Evolutionary conservation across 1,140 invertebrate genomes (phyloP), one percentile per base, ranked within the genome.

Genomic region (Pseudomyrmex dendroicus): DNA sequence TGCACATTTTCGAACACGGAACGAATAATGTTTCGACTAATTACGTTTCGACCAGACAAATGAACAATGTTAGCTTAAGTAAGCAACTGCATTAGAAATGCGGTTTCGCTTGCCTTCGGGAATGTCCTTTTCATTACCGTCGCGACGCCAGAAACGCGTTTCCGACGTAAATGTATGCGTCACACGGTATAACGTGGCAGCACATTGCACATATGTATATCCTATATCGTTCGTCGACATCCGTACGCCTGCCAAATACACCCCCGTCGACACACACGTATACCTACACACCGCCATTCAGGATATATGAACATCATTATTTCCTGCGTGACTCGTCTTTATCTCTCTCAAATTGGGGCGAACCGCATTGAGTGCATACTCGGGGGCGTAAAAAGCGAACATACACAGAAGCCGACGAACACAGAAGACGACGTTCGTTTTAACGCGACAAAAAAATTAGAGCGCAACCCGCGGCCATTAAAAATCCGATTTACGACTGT

Each of bases 291-390:
- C 15, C 44, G 12, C 54, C 13, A 48, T 70, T 20, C 66, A 61
- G 66, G 20, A 74, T 82, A 74, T 64, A 82, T 57, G 78, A 35
- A 82, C 61, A 74, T 82, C 67, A 82, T 82, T 82, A 82, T 74
- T 73, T 73, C 70, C 78, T 82, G 59, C 70, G 78, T 74, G 78
- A 63, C 78, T 82, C 48, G 64, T 82, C 67, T 82, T 74, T 74
- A 74, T 82, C 61, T 82, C 59, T 82, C 57, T 35, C 35, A 82
- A 82, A 82, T 74, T 80, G 46, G 76, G 44, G 50, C 70, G 70
- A 82, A 44, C 50, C 46, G 50, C 61, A 63, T 64, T 57, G 59
- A 63, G 57, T 57, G 78, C 56, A 62, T 68, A 67, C 17, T 12
- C 17, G 8, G n/a, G 44, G 7, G 8, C 2, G 7, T 25, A 80